These are phyloP conservation scores for Chinchilla lanigera DNA, from an alignment of 2,113 vertebrate genomes.

Conservation along the genomic window DNA sequence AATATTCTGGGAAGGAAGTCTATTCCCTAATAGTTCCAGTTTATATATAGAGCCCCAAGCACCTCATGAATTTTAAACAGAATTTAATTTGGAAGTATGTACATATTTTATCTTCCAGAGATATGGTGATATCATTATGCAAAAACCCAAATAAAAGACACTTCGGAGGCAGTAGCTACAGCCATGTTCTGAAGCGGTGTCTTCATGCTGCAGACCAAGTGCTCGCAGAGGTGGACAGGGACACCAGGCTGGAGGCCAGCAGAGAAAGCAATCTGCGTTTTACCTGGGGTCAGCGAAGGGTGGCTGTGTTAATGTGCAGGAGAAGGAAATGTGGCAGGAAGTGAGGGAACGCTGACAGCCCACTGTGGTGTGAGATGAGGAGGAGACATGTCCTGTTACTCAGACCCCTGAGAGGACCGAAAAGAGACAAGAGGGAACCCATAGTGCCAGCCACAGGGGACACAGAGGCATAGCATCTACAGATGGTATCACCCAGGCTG, in stretches of 20 bases:
- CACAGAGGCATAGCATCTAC: background rate
- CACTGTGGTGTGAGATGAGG: background rate
- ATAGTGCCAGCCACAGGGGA: rapidly evolving
- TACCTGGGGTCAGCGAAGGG: background rate
- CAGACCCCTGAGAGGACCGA: background rate
- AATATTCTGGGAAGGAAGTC: slow-evolving; percentile 79
- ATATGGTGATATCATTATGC: slow-evolving; percentile 62
- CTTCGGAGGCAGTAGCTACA: slow-evolving; percentile 54
- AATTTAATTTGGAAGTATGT: slow-evolving; percentile 75
- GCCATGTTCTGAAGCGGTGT: background rate
- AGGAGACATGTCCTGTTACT: background rate
- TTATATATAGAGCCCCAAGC: slow-evolving; percentile 79
- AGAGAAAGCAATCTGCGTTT: background rate
- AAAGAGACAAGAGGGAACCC: background rate
- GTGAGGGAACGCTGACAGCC: background rate
- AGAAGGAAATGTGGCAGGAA: background rate
- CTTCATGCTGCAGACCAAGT: background rate
- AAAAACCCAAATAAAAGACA: slow-evolving; percentile 73
- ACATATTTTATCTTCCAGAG: slow-evolving; percentile 80
- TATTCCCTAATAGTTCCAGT: slow-evolving; percentile 75
- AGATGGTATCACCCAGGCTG: background rate
- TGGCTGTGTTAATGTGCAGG: background rate
- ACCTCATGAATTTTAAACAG: slow-evolving; percentile 79
- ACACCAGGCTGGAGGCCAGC: no score
- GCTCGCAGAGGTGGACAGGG: background rate